A percentile compares a stretch with the other conserved stretches of the same genome.
Evolutionary conservation across 35 echinoderm and acorn worm genomes (phyloP).

Genomic region (Patiria miniata): DNA sequence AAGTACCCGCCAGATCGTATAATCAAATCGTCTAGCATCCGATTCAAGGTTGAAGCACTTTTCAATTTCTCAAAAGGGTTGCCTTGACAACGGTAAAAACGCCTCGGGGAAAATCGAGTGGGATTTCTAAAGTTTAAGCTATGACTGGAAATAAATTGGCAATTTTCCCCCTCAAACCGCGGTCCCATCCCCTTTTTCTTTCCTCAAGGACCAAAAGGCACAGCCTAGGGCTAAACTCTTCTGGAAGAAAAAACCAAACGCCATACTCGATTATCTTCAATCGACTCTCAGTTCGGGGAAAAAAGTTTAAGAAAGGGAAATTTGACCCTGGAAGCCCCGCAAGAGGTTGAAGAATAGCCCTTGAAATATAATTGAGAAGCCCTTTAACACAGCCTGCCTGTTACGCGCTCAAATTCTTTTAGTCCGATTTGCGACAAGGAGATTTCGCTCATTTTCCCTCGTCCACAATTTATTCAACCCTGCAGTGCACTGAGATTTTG

Average conservation of each 20-base stretch:
- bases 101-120: background rate
- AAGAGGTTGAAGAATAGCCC: background rate
- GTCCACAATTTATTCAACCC: too few species aligned
- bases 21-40: background rate
- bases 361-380: background rate
- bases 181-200: background rate
- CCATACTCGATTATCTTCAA: slow-evolving; percentile 10
- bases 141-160: background rate
- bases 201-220: background rate
- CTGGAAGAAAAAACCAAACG: background rate
- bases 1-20: too few species aligned
- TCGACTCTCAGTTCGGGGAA: background rate
- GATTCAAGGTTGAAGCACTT: slow-evolving; percentile 2
- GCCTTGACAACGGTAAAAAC: background rate
- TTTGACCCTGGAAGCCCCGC: background rate
- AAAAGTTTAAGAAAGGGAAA: background rate
- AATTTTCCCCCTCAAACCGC: background rate
- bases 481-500: too few species aligned
- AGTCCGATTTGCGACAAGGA: too few species aligned
- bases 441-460: too few species aligned
- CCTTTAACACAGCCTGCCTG: too few species aligned
- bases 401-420: too few species aligned
- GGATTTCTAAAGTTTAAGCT: background rate
- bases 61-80: background rate
- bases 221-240: background rate